Percentiles rank a stretch among this genome's conserved stretches.
Conservation (phyloP, 2,113 vertebrate genomes). For the Nothocercus nigrocapillus region DNA sequence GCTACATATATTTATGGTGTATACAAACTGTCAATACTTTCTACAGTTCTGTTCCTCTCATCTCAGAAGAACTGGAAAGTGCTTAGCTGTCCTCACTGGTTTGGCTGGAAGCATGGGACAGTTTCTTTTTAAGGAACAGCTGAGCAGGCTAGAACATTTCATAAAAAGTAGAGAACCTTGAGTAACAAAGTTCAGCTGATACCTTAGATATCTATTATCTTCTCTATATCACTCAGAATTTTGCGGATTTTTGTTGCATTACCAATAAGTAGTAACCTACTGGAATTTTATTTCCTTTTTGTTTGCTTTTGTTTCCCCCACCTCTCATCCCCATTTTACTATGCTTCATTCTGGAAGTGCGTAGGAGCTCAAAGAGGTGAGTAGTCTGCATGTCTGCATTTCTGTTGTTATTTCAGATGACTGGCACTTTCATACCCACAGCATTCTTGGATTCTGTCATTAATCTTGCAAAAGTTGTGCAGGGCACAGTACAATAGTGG, state of each 20-base stretch:
- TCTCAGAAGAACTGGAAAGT: not conserved
- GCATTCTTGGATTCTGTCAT: not conserved
- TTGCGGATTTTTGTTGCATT: no score
- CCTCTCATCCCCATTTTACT: not conserved
- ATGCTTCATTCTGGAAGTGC: not conserved
- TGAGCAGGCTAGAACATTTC: fast-evolving
- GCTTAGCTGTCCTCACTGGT: not conserved
- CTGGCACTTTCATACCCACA: not conserved
- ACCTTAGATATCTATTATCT: no score
- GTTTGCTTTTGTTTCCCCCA: not conserved
- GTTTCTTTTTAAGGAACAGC: not conserved
- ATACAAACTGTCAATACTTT: not conserved
- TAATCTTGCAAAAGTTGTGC: not conserved
- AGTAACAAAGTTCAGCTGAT: not conserved
- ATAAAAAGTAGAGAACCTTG: not conserved
- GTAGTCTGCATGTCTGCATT: not conserved
- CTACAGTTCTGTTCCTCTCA: not conserved
- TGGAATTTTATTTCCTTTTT: not conserved
- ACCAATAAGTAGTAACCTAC: not conserved
- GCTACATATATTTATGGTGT: not conserved
- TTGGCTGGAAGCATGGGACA: not conserved
- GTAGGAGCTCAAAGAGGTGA: not conserved
- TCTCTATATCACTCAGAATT: no score
- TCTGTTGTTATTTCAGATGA: not conserved
- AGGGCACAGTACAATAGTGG: not conserved